These are phyloP conservation scores for Bucorvus abyssinicus DNA, from an alignment of 2,797 vertebrate species.

Conservation along the genomic window DNA sequence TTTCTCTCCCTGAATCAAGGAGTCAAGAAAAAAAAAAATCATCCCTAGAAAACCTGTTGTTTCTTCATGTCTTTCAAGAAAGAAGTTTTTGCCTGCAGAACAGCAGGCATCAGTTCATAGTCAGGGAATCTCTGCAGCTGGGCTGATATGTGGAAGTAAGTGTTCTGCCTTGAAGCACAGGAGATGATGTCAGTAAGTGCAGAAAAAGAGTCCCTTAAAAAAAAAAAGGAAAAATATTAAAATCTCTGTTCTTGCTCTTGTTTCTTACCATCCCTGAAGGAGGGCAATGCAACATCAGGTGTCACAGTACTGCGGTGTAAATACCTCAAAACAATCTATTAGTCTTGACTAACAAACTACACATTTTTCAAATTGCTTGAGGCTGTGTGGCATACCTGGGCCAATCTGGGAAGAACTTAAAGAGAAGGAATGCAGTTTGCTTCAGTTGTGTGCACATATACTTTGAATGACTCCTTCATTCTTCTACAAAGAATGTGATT, in stretches of 20 bases:
- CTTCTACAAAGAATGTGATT: not conserved
- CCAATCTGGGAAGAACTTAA: not conserved
- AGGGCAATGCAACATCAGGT: not conserved
- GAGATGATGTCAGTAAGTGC: not conserved
- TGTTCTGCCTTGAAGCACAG: not conserved
- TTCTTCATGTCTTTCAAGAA: not conserved
- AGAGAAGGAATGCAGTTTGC: not conserved
- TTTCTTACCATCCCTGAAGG: not conserved
- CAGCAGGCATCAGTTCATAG: not conserved
- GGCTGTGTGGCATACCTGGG: not conserved
- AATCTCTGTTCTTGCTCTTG: not conserved
- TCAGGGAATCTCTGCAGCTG: not conserved
- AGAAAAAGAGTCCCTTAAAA: not conserved
- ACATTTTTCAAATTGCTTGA: not conserved
- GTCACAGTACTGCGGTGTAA: not conserved
- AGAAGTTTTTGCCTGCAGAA: not conserved
- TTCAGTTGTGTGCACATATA: not conserved
- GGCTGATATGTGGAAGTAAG: not conserved
- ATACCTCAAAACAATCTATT: not conserved
- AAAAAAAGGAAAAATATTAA: not conserved
- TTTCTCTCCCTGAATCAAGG: not conserved
- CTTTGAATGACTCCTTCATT: not conserved
- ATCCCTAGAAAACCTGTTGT: not conserved
- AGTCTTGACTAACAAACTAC: not conserved
- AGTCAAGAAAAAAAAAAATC: not conserved